Evolutionary conservation across 2,113 vertebrate genomes (phyloP), one percentile per base, ranked within the genome.

Genomic region (Prunella himalayana): DNA sequence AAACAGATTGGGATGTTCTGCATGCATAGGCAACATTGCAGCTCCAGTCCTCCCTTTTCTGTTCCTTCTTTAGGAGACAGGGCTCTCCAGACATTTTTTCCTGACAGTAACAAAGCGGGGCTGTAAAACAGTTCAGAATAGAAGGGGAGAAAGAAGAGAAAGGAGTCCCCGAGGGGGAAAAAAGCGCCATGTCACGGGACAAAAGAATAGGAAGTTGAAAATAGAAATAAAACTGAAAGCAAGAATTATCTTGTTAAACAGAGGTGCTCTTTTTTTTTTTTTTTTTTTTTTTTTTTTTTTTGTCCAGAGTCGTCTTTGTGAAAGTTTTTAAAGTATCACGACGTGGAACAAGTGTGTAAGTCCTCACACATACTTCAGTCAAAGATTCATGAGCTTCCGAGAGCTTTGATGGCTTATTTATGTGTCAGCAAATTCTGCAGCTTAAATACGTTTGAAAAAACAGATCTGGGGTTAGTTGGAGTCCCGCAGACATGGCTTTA

Each of bases 1-100:
- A 98, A 98, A 98, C 98, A 98, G 98, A 98, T 89, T 92, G 94
- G 98, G 98, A 98, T 98, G 97, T 98, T 98, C 98, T 98, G 98
- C 98, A 98, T 98, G 98, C 98, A 97, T 98, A 98, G 98, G 97
- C 97, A 96, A 97, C 98, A 95, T 95, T 97, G 96, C 97, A 95
- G 96, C 96, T 93, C 77, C 96, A 97, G 97, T 97, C 97, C 96
- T 97, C 97, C 97, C 97, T 96, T 97, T 97, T 98, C 97, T 97
- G 86, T 95, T 94, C 94, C 97, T 97, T 93, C 96, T 95, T 97
- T 97, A 98, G 97, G 98, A 98, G 96, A 81, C 97, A 88, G 97
- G 97, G 93, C 97, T 96, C 97, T 97, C 94, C 97, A 98, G 98
- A 98, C 97, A 97, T 97, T 98, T 98, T 97, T 97, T 98, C 98